phyloP scores from a whole-genome alignment of 1,140 invertebrate genomes.

The Thaumetopoea pityocampa region DNA sequence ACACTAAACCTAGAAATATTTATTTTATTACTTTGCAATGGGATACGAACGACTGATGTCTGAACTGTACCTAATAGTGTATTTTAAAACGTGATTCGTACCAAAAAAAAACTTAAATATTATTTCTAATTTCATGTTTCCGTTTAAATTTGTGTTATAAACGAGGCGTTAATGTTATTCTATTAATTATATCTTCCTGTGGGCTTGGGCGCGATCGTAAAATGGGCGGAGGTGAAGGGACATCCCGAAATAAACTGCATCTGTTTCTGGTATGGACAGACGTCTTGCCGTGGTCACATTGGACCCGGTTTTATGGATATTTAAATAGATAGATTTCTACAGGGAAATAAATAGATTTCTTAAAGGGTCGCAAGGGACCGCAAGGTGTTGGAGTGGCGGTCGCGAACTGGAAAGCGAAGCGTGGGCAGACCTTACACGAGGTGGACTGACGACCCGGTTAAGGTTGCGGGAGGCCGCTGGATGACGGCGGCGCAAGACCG shows the following conservation, averaged over 20 bases:
- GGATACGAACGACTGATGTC: slow-evolving; percentile 5
- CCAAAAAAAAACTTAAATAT: slow-evolving; percentile 28
- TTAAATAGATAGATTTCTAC: too few relatives aligned
- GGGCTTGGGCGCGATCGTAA: slow-evolving; percentile 36
- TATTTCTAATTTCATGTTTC: slow-evolving; percentile 39
- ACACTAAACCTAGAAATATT: slow-evolving; percentile 2
- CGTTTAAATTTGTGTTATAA: slow-evolving; percentile 42
- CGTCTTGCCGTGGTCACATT: slow-evolving; percentile 9
- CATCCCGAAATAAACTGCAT: slow-evolving; percentile 49
- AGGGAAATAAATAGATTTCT: too few relatives aligned
- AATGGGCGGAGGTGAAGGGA: slow-evolving; percentile 35
- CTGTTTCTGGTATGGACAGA: slow-evolving; percentile 44
- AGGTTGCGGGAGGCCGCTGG: too few relatives aligned
- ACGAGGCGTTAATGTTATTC: slow-evolving; percentile 54
- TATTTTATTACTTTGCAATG: not conserved
- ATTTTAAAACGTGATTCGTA: slow-evolving; percentile 23
- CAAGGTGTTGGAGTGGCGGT: too few relatives aligned
- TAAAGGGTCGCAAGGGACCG: too few relatives aligned
- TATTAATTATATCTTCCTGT: slow-evolving; percentile 64
- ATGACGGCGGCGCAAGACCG: too few relatives aligned
- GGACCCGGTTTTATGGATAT: too few relatives aligned
- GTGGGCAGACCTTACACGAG: too few relatives aligned
- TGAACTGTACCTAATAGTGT: slow-evolving; percentile 7
- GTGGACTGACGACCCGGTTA: too few relatives aligned
- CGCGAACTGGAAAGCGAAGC: too few relatives aligned